Base-by-base conservation (phyloP, 2,113 vertebrate genomes). In the Forbesichthys agassizii region DNA sequence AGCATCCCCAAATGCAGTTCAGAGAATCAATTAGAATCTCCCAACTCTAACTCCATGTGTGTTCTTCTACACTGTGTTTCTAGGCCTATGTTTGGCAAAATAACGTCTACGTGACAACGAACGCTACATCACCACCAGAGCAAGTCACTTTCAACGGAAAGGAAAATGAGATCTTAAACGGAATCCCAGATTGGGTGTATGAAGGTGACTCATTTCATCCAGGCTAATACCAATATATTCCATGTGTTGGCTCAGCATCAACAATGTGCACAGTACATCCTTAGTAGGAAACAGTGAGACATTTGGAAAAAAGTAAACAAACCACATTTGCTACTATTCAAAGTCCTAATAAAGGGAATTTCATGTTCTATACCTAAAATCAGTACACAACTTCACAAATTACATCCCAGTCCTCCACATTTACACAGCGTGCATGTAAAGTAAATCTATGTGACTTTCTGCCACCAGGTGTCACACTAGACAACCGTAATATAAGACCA, bases 101-200 rank as follows among this genome's bases (percentile, higher is more conserved):
- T 79, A 91, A 99, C 53, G 92, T 99, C 27, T 98, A 95, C 73
- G 75, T 99, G 80, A 96, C 95, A 88, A 87, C 73, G 82, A 90
- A 86, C 54, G 94, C 94, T 5, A 78, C 48, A 75, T 81, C 90
- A 1, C 14, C 66, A 54, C 9, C 91, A 64, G 48, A 88, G 71
- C 89, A 84, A 85, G 80, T 99, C 84, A 98, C 96, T 16, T 74
- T 3, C 46, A 92, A 84, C 62, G 96, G 96, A 67, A 69, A 84
- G 80, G 75, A 93, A 62, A 95, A 95, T 83, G 13, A 81, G 78
- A 94, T 99, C 82, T 93, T 94, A 67, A 99, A 99, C 79, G 98
- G 98, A 13, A 89, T 98, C 71, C 97, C 97, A 49, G 98, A 99
- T 73, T 99, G 98, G 98, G 95, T 98, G 54, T 99, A 99, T 82